Evolutionary conservation across 2,113 vertebrate species (phyloP), one percentile per base, ranked within the genome.

Genomic region (Rallus limicola): DNA sequence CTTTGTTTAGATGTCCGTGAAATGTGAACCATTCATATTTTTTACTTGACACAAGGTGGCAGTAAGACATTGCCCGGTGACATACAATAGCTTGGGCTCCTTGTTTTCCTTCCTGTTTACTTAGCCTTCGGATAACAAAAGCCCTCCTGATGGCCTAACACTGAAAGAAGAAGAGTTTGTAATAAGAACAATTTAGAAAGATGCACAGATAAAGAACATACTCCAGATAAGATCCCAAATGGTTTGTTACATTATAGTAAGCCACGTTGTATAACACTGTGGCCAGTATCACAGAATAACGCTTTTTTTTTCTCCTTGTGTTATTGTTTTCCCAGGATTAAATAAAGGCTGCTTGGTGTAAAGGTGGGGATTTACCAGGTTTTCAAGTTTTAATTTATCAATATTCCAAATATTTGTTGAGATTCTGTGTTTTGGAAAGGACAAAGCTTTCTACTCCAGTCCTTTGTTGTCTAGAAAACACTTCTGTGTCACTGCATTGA

Each of bases 1-100:
- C 38, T 28, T 28, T 56, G 16, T 42, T 76, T 53, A 34, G 69
- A 11, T 25, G 13, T 44, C 31, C 63, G 4, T 80, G 38, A 88
- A 36, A 52, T 36, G 36, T 2, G 31, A 64, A 15, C 12, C 40
- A 6, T 31, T 75, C 11, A 5, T 48, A 31, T 24, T 78, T 82
- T 65, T 77, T 75, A 28, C 63, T 50, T 34, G 36, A 94, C 98
- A 96, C 97, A 59, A 93, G 98, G 96, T 98, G 98, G 98, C 97
- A 98, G 95, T 90, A 93, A 78, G 91, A 86, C 58, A 97, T 87
- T 88, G 74, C 31, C 34, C 8, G 11, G 88, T 67, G 64, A 38
- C 12, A 28, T 36, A 40, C 33, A 34, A 25, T n/a, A n/a, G 62
- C 44, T 74, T 82, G 31, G 16, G 25, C 13, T 42, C 16, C 64